phyloP scores from a whole-genome alignment of 2,888 invertebrate species.

The Acleris emargana region DNA sequence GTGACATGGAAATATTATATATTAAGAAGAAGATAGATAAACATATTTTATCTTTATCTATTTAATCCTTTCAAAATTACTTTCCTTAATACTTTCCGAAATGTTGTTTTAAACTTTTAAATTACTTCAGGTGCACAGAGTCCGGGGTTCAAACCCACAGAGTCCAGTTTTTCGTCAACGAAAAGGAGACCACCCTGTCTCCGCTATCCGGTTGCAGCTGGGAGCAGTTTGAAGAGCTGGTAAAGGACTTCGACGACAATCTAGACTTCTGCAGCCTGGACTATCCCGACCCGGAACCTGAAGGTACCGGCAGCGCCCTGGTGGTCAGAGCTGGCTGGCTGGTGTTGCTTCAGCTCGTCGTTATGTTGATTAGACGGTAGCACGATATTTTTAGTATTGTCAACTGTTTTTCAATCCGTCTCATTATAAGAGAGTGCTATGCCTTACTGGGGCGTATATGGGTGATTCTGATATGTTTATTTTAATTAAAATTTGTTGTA shows the following conservation, averaged over 20 bases:
- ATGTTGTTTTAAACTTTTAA: too few relatives aligned
- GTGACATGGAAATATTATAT: too few relatives aligned
- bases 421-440: too few relatives aligned
- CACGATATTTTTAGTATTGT: constrained; percentile 14
- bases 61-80: too few relatives aligned
- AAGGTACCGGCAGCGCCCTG: background rate
- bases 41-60: too few relatives aligned
- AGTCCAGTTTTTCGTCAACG: constrained; percentile 39
- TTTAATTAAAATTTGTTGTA: too few relatives aligned
- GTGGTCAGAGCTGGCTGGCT: background rate
- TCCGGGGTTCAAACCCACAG: constrained; percentile 21
- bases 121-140: constrained; percentile 27
- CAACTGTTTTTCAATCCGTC: too few relatives aligned
- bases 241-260: constrained; percentile 31
- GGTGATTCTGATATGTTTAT: too few relatives aligned
- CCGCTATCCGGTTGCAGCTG: constrained; percentile 35
- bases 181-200: constrained; percentile 33
- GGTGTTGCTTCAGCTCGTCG: background rate
- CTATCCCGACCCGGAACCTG: constrained; percentile 26
- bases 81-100: too few relatives aligned
- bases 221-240: constrained; percentile 36
- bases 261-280: constrained; percentile 37
- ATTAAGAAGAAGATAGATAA: too few relatives aligned
- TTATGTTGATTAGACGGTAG: constrained; percentile 3
- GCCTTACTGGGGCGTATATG: too few relatives aligned